Percentiles rank a stretch among this genome's conserved stretches.
phyloP scores from a whole-genome alignment of 1,140 invertebrate species.

The Drosophila parvula region DNA sequence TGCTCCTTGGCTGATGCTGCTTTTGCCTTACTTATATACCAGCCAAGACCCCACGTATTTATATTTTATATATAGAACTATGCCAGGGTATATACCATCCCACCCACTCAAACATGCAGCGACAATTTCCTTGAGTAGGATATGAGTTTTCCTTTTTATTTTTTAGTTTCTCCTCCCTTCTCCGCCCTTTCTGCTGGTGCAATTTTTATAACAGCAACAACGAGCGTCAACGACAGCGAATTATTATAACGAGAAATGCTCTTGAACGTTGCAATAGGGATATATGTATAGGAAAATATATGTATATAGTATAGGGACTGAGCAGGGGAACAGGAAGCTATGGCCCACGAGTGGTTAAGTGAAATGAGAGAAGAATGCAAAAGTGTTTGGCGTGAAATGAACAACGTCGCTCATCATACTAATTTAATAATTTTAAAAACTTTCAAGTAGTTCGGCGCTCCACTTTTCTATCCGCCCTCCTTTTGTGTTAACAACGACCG shows the following conservation, averaged over 20 bases:
- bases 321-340: constrained; percentile 13
- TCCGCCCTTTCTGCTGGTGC: constrained; percentile 27
- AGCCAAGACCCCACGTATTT: constrained; percentile 5
- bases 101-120: constrained; percentile 62
- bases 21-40: background rate
- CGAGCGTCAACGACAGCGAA: constrained; percentile 40
- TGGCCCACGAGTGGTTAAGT: constrained; percentile 30
- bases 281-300: constrained; percentile 11
- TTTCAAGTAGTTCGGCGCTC: constrained; percentile 36
- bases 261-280: constrained; percentile 60
- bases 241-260: constrained; percentile 72
- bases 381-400: constrained; percentile 50
- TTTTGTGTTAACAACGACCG: constrained; percentile 1
- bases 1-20: constrained; percentile 33
- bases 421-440: constrained; percentile 76
- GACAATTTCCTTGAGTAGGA: constrained; percentile 76
- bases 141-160: constrained; percentile 66
- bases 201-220: constrained; percentile 58
- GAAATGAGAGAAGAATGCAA: constrained; percentile 20
- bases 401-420: constrained; percentile 56
- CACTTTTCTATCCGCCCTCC: constrained; percentile 10
- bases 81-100: constrained; percentile 12
- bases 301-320: constrained; percentile 4
- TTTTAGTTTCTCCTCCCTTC: constrained; percentile 39
- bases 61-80: background rate